Evolutionary conservation across 2,113 vertebrate genomes (phyloP).

Genomic region (Eulemur macaco): DNA sequence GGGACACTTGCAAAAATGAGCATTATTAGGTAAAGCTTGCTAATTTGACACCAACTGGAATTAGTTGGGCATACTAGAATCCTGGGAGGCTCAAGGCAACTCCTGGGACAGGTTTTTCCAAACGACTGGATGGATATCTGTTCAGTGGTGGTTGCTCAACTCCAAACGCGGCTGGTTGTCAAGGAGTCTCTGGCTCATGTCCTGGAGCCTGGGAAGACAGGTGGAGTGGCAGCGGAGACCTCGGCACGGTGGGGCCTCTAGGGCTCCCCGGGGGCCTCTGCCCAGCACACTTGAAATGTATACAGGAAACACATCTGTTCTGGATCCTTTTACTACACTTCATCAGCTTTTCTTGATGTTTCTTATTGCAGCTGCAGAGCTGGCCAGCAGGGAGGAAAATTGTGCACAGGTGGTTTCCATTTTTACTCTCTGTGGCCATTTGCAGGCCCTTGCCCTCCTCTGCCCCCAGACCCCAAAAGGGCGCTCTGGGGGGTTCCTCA

Average conservation of each 20-base stretch:
- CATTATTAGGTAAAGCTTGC: neutral
- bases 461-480: neutral
- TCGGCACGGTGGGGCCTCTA: accelerated
- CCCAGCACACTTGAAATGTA: accelerated
- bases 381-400: accelerated
- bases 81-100: neutral
- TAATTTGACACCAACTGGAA: neutral
- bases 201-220: accelerated
- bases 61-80: accelerated
- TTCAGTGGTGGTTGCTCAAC: accelerated
- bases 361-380: neutral
- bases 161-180: neutral
- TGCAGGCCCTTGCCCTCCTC: accelerated
- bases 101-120: neutral
- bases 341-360: accelerated
- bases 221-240: accelerated
- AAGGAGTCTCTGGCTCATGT: neutral
- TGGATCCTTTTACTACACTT: neutral
- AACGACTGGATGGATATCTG: neutral
- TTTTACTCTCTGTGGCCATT: accelerated
- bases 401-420: neutral
- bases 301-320: neutral
- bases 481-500: neutral
- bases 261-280: too few species aligned
- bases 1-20: neutral